Percentiles rank a stretch among this genome's conserved stretches.
Evolutionary conservation across 2,888 invertebrate species (phyloP).

Genomic region (Limulus polyphemus): DNA sequence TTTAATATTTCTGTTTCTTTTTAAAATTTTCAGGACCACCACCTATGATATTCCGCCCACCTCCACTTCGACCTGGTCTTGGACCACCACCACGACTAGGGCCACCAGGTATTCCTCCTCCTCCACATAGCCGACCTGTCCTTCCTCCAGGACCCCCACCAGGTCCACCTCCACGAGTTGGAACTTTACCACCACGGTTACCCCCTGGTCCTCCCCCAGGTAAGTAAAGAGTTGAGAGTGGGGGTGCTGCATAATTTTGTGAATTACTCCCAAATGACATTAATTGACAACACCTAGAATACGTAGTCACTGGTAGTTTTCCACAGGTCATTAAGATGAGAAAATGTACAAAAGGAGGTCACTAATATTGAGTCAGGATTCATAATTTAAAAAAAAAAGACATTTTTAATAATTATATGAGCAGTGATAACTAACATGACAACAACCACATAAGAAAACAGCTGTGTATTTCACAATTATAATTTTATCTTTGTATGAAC

Average conservation of each 20-base stretch:
- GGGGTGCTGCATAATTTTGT: not conserved
- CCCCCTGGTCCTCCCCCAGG: conserved; percentile 53
- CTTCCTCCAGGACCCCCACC: conserved; percentile 42
- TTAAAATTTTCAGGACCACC: conserved; percentile 14
- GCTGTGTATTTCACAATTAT: no score
- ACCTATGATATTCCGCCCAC: conserved; percentile 40
- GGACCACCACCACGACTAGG: conserved; percentile 26
- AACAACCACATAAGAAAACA: no score
- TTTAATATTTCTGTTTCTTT: not conserved
- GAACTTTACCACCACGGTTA: conserved; percentile 38
- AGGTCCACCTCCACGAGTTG: conserved; percentile 41
- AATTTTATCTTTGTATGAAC: no score
- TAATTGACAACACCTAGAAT: no score
- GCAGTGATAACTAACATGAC: no score
- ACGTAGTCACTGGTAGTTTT: no score
- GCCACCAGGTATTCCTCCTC: conserved; percentile 25
- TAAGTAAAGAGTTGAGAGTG: conserved; percentile 6
- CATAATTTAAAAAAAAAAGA: no score
- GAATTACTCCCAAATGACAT: not conserved
- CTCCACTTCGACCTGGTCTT: conserved; percentile 38
- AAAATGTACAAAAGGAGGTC: no score
- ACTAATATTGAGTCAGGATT: no score
- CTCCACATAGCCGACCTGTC: conserved; percentile 35
- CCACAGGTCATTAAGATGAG: no score
- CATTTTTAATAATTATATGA: no score